Evolutionary conservation across 2,888 invertebrate genomes (phyloP), one percentile per base, ranked within the genome.

Genomic region (Clanis bilineata): DNA sequence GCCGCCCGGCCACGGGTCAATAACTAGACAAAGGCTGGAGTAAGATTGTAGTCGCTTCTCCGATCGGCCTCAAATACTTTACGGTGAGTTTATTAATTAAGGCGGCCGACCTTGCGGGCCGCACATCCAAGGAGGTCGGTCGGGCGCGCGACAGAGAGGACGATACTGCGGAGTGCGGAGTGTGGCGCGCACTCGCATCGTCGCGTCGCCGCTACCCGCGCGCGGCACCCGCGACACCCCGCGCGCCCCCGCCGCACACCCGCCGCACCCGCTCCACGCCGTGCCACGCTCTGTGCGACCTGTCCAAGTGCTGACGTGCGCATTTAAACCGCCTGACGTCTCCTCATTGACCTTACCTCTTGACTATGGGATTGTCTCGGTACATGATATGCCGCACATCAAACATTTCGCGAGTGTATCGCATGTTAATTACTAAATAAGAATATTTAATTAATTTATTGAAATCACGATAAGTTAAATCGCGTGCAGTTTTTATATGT

Each of bases 61-160:
- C 76, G 82, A 90, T 90, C 90, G 89, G 88, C 87, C 88, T 91
- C 90, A 90, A 90, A 92, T 91, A 90, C 88, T 91, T 90, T 88
- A 91, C 90, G 88, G 86, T 87, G 90, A 88, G 90, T 91, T 92
- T 91, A 92, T 92, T 92, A 92, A 92, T 92, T 92, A 92, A 90
- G 86, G 88, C 90, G 82, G 83, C 87, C 92, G 91, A 90, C 91
- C 92, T 90, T 91, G 91, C 88, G 85, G 83, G 88, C 86, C 86
- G 90, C 87, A 82, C 90, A 90, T 89, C 90, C 88, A 90, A 90
- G 88, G 90, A 90, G 90, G 89, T 88, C 89, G 90, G 82, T 75
- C 74, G 76, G 74, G 79, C 73, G 86, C 69, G 82, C 64, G 83
- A 89, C 71, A 66, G 84, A 79, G 90, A 84, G 71, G 71, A 69